Evolutionary conservation across 2,888 invertebrate genomes (phyloP).

Genomic region (Ophion obscuratus): DNA sequence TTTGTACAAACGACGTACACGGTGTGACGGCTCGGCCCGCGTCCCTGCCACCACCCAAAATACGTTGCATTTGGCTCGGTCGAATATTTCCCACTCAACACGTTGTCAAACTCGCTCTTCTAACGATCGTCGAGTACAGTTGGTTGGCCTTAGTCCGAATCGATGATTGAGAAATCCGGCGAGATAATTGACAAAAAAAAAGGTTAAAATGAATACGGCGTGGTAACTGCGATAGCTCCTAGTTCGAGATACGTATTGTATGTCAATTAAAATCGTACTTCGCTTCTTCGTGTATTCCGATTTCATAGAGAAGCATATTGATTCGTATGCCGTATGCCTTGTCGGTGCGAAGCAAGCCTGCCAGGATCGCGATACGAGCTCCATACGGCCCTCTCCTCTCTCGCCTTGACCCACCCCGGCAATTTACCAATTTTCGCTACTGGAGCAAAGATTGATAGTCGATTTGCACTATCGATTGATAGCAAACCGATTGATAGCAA

Average conservation of each 20-base stretch:
- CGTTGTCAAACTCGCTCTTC: neutral
- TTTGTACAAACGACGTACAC: conserved; percentile 52
- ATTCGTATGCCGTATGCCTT: conserved; percentile 1
- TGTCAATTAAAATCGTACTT: conserved; percentile 21
- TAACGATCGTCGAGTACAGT: neutral
- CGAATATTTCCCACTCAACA: neutral
- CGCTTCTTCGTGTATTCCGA: neutral
- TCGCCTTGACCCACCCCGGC: neutral
- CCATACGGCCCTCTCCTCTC: neutral
- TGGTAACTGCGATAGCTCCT: neutral
- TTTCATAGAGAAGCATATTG: neutral
- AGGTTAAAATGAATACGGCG: neutral
- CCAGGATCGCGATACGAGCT: conserved; percentile 12
- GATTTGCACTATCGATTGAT: no score
- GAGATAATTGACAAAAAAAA: neutral
- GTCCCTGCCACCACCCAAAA: neutral
- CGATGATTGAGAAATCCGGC: neutral
- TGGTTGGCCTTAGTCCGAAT: neutral
- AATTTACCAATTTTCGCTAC: neutral
- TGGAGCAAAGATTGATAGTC: conserved; percentile 48
- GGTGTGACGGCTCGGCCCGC: neutral
- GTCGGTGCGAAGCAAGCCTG: conserved; percentile 7
- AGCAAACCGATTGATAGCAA: no score
- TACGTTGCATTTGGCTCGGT: neutral
- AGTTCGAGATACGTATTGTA: neutral